Evolutionary conservation across 2,113 vertebrate species (phyloP).

Genomic region (Rhipidura dahli): DNA sequence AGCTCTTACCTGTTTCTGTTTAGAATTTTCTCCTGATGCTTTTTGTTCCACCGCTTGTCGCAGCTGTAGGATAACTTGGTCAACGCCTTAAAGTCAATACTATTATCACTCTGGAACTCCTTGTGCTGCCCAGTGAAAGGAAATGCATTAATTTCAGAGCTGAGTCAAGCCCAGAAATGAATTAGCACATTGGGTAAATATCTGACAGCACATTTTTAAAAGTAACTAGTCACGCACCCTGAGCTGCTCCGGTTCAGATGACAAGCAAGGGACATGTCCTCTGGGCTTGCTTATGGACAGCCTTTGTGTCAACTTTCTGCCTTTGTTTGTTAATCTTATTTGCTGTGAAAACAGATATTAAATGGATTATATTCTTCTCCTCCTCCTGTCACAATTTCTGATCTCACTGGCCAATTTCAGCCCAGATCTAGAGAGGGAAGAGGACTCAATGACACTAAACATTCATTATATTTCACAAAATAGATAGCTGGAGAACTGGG

Average conservation of each 20-base stretch:
- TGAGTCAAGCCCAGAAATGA: neutral
- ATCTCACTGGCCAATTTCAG: neutral
- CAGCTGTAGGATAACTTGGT: neutral
- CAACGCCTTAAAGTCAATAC: neutral
- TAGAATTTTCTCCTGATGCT: neutral
- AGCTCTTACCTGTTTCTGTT: neutral
- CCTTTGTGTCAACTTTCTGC: neutral
- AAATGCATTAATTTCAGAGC: constrained; percentile 12
- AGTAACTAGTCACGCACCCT: neutral
- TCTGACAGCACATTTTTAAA: neutral
- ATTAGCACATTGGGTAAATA: neutral
- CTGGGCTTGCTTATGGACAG: neutral
- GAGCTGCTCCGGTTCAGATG: neutral
- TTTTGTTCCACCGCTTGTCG: neutral
- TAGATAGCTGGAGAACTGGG: neutral
- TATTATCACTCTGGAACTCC: constrained; percentile 3
- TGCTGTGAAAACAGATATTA: neutral
- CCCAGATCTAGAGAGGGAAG: neutral
- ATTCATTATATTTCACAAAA: neutral
- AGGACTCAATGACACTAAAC: neutral
- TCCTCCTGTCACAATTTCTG: neutral
- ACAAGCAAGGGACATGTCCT: neutral
- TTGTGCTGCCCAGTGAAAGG: neutral
- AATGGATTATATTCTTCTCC: neutral
- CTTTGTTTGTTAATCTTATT: neutral